Conservation (phyloP, 2,888 invertebrate genomes). For the Bugula neritina region DNA sequence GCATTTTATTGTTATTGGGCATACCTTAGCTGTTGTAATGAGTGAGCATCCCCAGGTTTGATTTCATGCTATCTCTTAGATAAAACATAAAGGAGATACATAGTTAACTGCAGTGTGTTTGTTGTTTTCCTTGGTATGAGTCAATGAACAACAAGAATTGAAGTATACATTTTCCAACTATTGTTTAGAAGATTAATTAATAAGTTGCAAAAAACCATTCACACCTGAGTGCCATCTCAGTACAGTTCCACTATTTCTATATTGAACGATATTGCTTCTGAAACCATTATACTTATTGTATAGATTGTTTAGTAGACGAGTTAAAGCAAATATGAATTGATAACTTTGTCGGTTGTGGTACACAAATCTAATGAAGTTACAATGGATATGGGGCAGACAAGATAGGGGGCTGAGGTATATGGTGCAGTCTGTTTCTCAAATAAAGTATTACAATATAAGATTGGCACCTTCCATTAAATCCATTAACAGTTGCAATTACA, state of each 20-base stretch:
- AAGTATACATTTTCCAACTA: neutral
- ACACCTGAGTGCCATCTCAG: slow-evolving; percentile 1
- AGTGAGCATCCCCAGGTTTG: slow-evolving; percentile 22
- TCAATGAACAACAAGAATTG: slow-evolving; percentile 12
- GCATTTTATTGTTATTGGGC: slow-evolving; percentile 8
- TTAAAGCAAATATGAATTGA: slow-evolving; percentile 15
- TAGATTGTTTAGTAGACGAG: slow-evolving; percentile 7
- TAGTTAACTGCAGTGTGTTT: neutral
- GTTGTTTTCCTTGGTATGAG: slow-evolving; percentile 18
- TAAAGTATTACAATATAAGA: neutral
- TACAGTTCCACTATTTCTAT: slow-evolving; percentile 9
- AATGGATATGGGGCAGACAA: neutral
- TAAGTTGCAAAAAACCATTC: slow-evolving; percentile 17
- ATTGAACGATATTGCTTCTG: neutral
- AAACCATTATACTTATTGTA: neutral
- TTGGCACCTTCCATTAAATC: neutral
- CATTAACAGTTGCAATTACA: neutral
- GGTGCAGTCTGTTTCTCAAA: too few species aligned
- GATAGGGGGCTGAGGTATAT: neutral
- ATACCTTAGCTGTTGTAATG: slow-evolving; percentile 3
- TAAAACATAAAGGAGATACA: neutral
- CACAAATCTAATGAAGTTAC: neutral
- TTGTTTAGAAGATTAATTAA: slow-evolving; percentile 13
- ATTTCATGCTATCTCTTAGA: neutral
- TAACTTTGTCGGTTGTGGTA: slow-evolving; percentile 10